These are phyloP conservation scores for Argyresthia albistria DNA, from an alignment of 2,888 invertebrate species.

Conservation along the genomic window DNA sequence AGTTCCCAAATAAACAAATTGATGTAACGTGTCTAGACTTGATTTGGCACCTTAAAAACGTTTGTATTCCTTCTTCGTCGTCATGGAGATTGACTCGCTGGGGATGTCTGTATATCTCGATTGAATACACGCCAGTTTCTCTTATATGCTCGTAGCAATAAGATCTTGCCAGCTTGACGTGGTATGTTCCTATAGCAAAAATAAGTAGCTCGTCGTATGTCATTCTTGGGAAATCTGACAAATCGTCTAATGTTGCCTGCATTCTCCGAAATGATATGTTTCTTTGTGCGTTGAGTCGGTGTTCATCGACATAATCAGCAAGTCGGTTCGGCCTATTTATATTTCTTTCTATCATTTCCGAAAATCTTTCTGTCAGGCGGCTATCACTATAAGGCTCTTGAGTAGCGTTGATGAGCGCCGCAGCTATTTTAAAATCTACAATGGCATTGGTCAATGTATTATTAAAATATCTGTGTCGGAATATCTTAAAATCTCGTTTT, in stretches of 20 bases:
- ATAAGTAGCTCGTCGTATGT: conserved; percentile 1
- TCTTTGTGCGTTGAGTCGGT: background rate
- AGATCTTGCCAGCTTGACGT: background rate
- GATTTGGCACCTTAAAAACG: too few relatives aligned
- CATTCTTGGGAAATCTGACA: conserved; percentile 2
- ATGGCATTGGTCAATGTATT: background rate
- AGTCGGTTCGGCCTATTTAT: background rate
- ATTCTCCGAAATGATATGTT: background rate
- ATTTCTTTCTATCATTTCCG: background rate
- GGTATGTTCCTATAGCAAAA: background rate
- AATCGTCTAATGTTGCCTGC: background rate
- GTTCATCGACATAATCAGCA: background rate
- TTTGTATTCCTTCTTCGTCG: too few relatives aligned
- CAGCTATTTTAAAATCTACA: conserved; percentile 8
- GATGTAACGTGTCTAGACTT: too few relatives aligned
- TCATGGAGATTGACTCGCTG: too few relatives aligned
- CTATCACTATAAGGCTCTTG: background rate
- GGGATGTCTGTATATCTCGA: too few relatives aligned
- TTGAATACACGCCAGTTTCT: too few relatives aligned
- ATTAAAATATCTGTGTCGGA: conserved; percentile 3
- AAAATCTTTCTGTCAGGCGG: background rate
- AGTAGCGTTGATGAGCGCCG: conserved; percentile 5
- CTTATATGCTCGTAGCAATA: background rate
- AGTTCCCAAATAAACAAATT: too few relatives aligned
- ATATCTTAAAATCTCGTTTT: conserved; percentile 13